phyloP scores from a whole-genome alignment of 2,888 invertebrate species.

The Meganola albula region DNA sequence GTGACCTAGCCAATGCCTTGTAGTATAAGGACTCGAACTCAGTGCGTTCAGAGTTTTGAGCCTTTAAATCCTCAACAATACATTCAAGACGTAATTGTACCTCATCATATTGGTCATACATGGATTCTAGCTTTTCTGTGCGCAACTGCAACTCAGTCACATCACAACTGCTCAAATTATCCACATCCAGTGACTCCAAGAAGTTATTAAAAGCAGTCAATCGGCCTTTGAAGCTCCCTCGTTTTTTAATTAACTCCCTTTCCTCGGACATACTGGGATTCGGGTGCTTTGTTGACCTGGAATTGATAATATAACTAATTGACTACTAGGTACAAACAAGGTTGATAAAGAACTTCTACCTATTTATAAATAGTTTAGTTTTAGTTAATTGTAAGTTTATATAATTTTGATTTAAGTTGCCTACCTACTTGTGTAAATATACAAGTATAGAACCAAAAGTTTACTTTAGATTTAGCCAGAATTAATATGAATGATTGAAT shows the following conservation, averaged over 20 bases:
- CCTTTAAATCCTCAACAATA: conserved; percentile 6
- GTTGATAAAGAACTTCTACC: too few species aligned
- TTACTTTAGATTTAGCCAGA: too few species aligned
- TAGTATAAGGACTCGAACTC: conserved; percentile 6
- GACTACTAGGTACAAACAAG: too few species aligned
- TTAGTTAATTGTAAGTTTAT: too few species aligned
- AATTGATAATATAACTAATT: too few species aligned
- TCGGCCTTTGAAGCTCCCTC: conserved; percentile 10
- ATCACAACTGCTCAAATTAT: conserved; percentile 4
- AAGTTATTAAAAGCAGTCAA: conserved; percentile 7
- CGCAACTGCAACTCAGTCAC: conserved; percentile 7
- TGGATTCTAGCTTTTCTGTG: conserved; percentile 6
- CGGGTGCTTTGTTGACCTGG: conserved; percentile 5
- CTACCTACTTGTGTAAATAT: too few species aligned
- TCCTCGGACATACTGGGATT: conserved; percentile 5
- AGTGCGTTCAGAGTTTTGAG: conserved; percentile 2
- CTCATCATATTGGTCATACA: conserved; percentile 10
- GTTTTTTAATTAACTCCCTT: conserved; percentile 6
- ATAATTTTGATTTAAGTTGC: too few species aligned
- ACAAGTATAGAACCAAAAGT: too few species aligned
- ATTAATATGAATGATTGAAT: too few species aligned
- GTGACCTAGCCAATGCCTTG: conserved; percentile 5
- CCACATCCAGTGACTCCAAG: too few species aligned
- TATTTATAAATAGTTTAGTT: too few species aligned
- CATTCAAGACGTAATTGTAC: conserved; percentile 9